These are phyloP conservation scores for Oeneis ivallda DNA, from an alignment of 2,888 invertebrate species.

Conservation along the genomic window DNA sequence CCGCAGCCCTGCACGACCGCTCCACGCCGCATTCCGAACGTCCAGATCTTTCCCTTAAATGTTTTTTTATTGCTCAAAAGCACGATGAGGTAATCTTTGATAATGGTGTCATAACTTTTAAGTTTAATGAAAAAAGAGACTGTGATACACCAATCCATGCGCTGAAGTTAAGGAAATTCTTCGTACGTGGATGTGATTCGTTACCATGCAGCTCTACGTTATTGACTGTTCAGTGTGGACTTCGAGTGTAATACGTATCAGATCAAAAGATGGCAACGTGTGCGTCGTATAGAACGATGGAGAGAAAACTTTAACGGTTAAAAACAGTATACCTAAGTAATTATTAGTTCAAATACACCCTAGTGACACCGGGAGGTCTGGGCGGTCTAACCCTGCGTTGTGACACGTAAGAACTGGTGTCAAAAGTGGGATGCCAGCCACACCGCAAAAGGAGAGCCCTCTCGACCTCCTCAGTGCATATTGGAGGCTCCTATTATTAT, in stretches of 20 bases:
- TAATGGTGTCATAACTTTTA: constrained; percentile 18
- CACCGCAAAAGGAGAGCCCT: too few species aligned
- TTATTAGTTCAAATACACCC: too few species aligned
- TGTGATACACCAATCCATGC: not conserved
- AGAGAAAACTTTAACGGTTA: too few species aligned
- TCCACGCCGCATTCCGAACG: constrained; percentile 43
- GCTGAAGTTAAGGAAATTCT: not conserved
- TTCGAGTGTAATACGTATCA: too few species aligned
- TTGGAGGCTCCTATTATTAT: not conserved
- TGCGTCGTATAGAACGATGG: too few species aligned
- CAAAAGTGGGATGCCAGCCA: too few species aligned
- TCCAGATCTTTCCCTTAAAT: constrained; percentile 26
- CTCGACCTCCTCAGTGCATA: not conserved
- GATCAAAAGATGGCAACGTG: too few species aligned
- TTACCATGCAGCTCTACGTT: not conserved
- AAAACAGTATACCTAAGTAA: too few species aligned
- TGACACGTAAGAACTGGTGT: too few species aligned
- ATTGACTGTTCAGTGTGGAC: too few species aligned
- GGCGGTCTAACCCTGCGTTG: too few species aligned
- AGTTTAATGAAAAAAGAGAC: constrained; percentile 4
- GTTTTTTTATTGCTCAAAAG: constrained; percentile 29
- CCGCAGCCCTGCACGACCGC: constrained; percentile 50
- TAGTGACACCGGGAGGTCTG: too few species aligned
- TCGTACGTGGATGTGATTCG: not conserved
- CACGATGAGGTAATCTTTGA: constrained; percentile 23